phyloP scores from a whole-genome alignment of 35 echinoderm and acorn worm genomes.

The Lytechinus variegatus region DNA sequence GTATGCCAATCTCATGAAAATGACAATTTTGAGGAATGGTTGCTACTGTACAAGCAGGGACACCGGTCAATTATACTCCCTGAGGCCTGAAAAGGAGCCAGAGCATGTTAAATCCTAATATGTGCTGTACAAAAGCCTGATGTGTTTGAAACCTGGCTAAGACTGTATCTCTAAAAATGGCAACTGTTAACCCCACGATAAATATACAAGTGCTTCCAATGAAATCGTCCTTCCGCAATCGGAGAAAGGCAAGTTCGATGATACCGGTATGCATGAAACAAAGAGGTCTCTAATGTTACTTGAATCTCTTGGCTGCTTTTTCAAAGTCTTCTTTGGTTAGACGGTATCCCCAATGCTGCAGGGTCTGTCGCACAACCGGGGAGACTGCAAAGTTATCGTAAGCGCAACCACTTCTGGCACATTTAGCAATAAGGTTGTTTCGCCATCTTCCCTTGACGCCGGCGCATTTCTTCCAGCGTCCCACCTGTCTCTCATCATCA shows the following conservation, averaged over 20 bases:
- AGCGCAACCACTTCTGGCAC: conserved; percentile 67
- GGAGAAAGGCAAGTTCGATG: not conserved
- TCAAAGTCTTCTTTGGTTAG: conserved; percentile 80
- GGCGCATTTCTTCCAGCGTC: conserved; percentile 76
- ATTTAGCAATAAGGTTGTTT: conserved; percentile 89
- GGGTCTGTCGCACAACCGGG: conserved; percentile 82
- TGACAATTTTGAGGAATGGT: no score
- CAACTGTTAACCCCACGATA: not conserved
- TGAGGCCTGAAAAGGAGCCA: no score
- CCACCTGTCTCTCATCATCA: conserved; percentile 85
- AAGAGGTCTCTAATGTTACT: conserved; percentile 35
- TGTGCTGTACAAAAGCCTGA: no score
- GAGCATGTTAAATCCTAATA: no score
- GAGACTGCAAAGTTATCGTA: conserved; percentile 84
- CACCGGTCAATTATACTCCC: no score
- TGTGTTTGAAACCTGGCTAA: no score
- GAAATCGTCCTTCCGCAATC: not conserved
- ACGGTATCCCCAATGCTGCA: conserved; percentile 89
- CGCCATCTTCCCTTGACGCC: conserved; percentile 87
- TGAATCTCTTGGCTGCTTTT: conserved; percentile 79
- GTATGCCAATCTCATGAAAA: no score
- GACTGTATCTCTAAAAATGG: no score
- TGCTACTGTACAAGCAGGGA: no score
- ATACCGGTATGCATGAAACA: not conserved
- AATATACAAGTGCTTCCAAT: not conserved